phyloP scores from a whole-genome alignment of 1,140 invertebrate species.

The Anadara kagoshimensis region DNA sequence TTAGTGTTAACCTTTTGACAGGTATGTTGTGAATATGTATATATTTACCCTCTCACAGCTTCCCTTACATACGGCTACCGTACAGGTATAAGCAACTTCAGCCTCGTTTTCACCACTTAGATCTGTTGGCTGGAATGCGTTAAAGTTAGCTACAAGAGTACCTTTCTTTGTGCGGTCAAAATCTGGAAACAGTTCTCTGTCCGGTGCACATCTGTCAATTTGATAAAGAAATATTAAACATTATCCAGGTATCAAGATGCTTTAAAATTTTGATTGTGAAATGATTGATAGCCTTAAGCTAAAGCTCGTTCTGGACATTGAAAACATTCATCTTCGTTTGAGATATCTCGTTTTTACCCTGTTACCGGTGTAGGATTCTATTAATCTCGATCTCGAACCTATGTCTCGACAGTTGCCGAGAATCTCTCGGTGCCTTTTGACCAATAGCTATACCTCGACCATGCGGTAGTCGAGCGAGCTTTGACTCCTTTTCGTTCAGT shows the following conservation, averaged over 20 bases:
- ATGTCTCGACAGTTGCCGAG: too few relatives aligned
- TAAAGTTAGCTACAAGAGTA: constrained; percentile 25
- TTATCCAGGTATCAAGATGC: not conserved
- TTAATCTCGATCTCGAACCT: too few relatives aligned
- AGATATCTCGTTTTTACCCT: too few relatives aligned
- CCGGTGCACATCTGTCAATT: constrained; percentile 37
- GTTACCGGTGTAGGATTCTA: too few relatives aligned
- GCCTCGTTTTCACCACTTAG: constrained; percentile 26
- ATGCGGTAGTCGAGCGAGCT: too few relatives aligned
- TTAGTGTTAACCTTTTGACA: too few relatives aligned
- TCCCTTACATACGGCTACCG: constrained; percentile 35
- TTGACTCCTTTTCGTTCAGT: too few relatives aligned
- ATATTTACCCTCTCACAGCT: constrained; percentile 33
- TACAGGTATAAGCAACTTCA: constrained; percentile 43
- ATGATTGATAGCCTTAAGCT: not conserved
- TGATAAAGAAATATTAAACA: not conserved
- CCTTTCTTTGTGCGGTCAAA: constrained; percentile 33
- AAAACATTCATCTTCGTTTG: too few relatives aligned
- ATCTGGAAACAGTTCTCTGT: constrained; percentile 45
- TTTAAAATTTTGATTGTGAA: not conserved
- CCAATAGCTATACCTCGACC: too few relatives aligned
- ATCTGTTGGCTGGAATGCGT: constrained; percentile 47
- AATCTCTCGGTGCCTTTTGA: too few relatives aligned
- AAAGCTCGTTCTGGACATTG: too few relatives aligned
- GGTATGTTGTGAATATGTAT: too few relatives aligned